These are phyloP conservation scores for Amblyraja radiata DNA, from an alignment of 2,797 vertebrate genomes.

Conservation along the genomic window DNA sequence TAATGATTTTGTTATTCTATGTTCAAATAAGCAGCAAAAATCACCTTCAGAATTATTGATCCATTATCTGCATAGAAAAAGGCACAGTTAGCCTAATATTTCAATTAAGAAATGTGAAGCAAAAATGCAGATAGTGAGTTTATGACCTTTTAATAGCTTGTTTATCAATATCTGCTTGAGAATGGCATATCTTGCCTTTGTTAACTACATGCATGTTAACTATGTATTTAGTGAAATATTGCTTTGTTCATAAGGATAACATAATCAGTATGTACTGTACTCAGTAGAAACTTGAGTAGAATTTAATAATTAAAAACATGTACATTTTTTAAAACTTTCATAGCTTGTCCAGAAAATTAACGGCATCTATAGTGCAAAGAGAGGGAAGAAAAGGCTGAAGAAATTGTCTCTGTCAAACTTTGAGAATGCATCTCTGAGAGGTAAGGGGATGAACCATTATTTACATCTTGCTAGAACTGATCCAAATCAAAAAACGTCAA, in stretches of 20 bases:
- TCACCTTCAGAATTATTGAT: background rate
- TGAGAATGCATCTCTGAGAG: slow-evolving; percentile 86
- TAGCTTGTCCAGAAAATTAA: slow-evolving; percentile 98
- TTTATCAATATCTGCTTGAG: background rate
- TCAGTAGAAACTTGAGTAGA: background rate
- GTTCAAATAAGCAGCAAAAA: background rate
- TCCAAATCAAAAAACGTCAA: background rate
- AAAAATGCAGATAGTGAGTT: background rate
- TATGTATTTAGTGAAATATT: background rate
- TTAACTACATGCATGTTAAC: background rate
- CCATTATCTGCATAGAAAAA: background rate
- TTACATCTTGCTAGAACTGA: background rate
- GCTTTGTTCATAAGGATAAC: background rate
- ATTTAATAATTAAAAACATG: background rate
- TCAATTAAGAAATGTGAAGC: background rate
- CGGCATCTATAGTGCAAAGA: slow-evolving; percentile 94
- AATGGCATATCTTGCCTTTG: background rate
- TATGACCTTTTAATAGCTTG: background rate
- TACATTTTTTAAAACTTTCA: slow-evolving; percentile 40
- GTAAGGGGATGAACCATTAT: slow-evolving; percentile 52
- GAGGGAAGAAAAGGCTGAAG: slow-evolving; percentile 95
- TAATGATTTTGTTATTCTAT: too few relatives aligned
- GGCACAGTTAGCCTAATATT: background rate
- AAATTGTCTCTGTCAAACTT: slow-evolving; percentile 88
- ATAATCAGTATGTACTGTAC: background rate